Percentiles rank a stretch among this genome's conserved stretches.
Conservation (phyloP, 1,140 invertebrate genomes). For the Penaeus japonicus region DNA sequence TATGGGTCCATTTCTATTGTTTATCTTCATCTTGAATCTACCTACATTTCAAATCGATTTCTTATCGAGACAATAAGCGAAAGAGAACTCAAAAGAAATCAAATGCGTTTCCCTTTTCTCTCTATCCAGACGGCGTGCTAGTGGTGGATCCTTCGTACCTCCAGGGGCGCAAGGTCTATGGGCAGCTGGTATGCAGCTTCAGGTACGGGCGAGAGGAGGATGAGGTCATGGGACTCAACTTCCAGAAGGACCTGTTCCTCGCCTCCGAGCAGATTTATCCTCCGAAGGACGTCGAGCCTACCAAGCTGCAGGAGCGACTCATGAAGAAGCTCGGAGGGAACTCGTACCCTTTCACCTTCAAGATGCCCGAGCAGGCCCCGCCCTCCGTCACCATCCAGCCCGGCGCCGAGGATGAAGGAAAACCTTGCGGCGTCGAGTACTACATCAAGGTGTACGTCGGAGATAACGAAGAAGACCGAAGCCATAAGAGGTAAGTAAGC, state of each 20-base stretch:
- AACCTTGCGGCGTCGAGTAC: slow-evolving; percentile 90
- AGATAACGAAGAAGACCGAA: slow-evolving; percentile 81
- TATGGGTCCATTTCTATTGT: background rate
- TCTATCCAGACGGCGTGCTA: slow-evolving; percentile 77
- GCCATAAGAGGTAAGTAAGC: slow-evolving; percentile 75
- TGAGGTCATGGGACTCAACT: no score
- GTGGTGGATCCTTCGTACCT: slow-evolving; percentile 88
- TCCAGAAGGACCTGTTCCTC: no score
- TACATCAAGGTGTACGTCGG: slow-evolving; percentile 85
- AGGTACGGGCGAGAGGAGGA: no score
- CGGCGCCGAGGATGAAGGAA: slow-evolving; percentile 83
- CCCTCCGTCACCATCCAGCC: slow-evolving; percentile 84
- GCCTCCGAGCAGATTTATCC: no score
- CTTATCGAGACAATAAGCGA: no score
- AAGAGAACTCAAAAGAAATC: no score
- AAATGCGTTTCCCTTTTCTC: background rate
- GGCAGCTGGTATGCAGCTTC: slow-evolving; percentile 60
- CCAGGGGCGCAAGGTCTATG: slow-evolving; percentile 69
- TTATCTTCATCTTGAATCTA: no score
- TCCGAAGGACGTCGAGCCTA: no score
- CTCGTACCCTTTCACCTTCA: no score
- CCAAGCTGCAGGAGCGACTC: no score
- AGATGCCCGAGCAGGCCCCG: slow-evolving; percentile 57
- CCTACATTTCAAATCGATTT: no score
- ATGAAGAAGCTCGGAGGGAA: no score